Percentiles rank a stretch among this genome's conserved stretches.
Conservation (phyloP, 2,113 vertebrate species). For the Reinhardtius hippoglossoides region DNA sequence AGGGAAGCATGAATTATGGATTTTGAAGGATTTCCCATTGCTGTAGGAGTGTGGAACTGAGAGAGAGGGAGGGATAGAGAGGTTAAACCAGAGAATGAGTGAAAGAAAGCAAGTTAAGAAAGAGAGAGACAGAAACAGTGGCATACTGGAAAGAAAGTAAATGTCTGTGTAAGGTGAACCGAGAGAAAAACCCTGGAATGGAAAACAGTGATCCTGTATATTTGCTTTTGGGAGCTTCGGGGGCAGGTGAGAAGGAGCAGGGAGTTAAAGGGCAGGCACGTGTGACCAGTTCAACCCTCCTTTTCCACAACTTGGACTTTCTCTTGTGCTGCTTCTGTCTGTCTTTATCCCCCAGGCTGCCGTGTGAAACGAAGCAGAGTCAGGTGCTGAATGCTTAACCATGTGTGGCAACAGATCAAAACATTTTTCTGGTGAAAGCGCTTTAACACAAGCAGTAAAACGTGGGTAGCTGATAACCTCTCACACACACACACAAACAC, state of each 20-base stretch:
- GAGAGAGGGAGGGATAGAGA: conserved; percentile 16
- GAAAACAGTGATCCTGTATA: not conserved
- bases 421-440: conserved; percentile 61
- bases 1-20: conserved; percentile 78
- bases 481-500: conserved; percentile 4
- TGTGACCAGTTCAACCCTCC: conserved; percentile 54
- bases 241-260: conserved; percentile 28
- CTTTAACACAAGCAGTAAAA: conserved; percentile 66
- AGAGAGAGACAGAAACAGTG: conserved; percentile 6
- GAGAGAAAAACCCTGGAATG: conserved; percentile 9
- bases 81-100: not conserved
- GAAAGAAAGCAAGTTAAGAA: not conserved
- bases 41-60: conserved; percentile 61
- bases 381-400: conserved; percentile 76
- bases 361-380: conserved; percentile 56
- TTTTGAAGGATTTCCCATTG: conserved; percentile 80
- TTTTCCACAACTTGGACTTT: conserved; percentile 51
- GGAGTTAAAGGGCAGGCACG: conserved; percentile 34
- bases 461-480: conserved; percentile 54
- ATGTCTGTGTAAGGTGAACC: conserved; percentile 32
- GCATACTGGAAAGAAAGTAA: conserved; percentile 37
- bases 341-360: conserved; percentile 26
- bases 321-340: not conserved
- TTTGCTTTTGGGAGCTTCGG: conserved; percentile 37
- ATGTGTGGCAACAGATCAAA: conserved; percentile 71